Evolutionary conservation across 2,113 vertebrate genomes (phyloP).

Genomic region (Cynocephalus volans): DNA sequence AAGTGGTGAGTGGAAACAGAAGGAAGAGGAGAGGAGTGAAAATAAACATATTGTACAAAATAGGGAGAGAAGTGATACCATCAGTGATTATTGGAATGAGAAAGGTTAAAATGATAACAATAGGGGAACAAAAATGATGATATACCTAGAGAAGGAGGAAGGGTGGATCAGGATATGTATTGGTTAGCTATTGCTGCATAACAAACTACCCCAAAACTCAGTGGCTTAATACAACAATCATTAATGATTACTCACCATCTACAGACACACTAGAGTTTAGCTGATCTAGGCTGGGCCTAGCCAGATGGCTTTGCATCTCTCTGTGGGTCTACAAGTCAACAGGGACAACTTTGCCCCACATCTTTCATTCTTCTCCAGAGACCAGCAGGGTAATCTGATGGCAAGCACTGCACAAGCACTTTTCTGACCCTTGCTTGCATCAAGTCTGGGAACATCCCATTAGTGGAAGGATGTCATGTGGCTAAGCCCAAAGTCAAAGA

Average conservation of each 20-base stretch:
- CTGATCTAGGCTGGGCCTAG: background rate
- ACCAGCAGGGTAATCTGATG: background rate
- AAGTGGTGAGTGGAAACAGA: background rate
- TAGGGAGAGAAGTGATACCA: background rate
- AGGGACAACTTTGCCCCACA: background rate
- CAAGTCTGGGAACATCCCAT: background rate
- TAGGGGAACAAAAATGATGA: background rate
- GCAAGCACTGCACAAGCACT: background rate
- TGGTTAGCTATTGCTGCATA: background rate
- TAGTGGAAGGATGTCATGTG: background rate
- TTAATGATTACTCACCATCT: background rate
- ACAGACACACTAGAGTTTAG: background rate
- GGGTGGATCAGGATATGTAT: too few relatives aligned
- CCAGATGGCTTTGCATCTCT: background rate
- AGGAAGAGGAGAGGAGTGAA: background rate
- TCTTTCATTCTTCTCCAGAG: background rate
- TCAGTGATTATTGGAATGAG: background rate
- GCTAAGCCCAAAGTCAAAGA: background rate
- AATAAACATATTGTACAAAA: background rate
- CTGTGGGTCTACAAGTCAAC: background rate
- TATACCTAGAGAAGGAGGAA: background rate
- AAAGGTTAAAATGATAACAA: background rate
- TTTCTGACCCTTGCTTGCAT: background rate
- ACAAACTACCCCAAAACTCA: background rate
- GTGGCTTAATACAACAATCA: background rate